Conservation (phyloP, 2,888 invertebrate species). For the Hyposoter didymator region DNA sequence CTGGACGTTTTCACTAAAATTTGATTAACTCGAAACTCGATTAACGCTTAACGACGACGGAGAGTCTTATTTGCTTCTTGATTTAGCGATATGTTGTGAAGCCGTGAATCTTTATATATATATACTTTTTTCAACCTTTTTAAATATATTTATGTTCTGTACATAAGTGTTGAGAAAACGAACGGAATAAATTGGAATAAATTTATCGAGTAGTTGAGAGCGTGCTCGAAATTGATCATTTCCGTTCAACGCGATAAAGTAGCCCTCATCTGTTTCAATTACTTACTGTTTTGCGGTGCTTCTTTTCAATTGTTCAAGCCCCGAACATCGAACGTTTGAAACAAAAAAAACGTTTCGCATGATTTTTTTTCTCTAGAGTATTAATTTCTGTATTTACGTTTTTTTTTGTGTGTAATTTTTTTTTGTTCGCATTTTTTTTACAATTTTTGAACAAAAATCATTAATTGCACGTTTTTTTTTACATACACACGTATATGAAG, state of each 20-base stretch:
- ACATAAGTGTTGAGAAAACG: neutral
- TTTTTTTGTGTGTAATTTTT: neutral
- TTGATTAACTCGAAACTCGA: slow-evolving; percentile 31
- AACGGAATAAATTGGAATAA: slow-evolving; percentile 7
- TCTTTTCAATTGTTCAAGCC: neutral
- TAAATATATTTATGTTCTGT: neutral
- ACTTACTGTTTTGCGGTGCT: neutral
- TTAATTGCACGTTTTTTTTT: slow-evolving; percentile 5
- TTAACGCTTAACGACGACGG: slow-evolving; percentile 33
- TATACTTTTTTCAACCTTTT: neutral
- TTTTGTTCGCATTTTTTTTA: neutral
- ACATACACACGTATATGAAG: slow-evolving; percentile 22
- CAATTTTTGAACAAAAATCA: neutral
- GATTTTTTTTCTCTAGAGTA: neutral
- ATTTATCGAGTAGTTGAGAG: neutral
- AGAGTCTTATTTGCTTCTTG: slow-evolving; percentile 28
- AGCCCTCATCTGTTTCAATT: neutral
- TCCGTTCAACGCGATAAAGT: neutral
- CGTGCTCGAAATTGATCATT: neutral
- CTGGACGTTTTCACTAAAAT: slow-evolving; percentile 45
- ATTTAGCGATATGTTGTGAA: slow-evolving; percentile 62
- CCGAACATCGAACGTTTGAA: neutral
- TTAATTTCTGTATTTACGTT: neutral
- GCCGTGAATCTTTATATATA: slow-evolving; percentile 31
- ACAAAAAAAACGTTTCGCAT: neutral